Percentiles rank a stretch among this genome's conserved stretches.
phyloP scores from a whole-genome alignment of 1,140 invertebrate species.

The Choristoneura fumiferana region DNA sequence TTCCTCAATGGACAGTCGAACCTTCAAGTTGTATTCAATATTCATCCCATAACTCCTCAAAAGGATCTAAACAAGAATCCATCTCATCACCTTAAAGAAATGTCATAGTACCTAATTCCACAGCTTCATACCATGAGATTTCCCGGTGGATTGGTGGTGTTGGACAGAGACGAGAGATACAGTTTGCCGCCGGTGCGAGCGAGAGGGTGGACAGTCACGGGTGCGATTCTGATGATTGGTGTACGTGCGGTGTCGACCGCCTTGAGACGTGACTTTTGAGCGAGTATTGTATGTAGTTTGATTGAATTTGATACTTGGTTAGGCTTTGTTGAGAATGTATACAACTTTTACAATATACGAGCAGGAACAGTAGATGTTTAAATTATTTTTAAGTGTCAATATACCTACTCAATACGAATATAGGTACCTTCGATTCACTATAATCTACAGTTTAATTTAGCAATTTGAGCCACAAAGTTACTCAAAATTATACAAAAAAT shows the following conservation, averaged over 20 bases:
- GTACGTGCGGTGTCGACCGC: conserved; percentile 70
- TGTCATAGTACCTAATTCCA: conserved; percentile 74
- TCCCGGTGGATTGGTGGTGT: conserved; percentile 60
- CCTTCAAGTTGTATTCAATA: background rate
- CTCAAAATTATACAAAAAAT: too few species aligned
- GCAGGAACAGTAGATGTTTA: too few species aligned
- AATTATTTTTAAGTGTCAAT: too few species aligned
- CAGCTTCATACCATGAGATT: conserved; percentile 66
- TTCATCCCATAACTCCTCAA: conserved; percentile 16
- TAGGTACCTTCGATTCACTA: too few species aligned
- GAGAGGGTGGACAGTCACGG: conserved; percentile 60
- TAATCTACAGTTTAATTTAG: too few species aligned
- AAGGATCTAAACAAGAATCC: conserved; percentile 61
- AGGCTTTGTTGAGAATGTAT: background rate
- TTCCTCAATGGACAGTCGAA: background rate
- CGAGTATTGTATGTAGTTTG: conserved; percentile 29
- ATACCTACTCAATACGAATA: too few species aligned
- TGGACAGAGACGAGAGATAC: conserved; percentile 37
- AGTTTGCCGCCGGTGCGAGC: conserved; percentile 27
- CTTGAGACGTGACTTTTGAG: conserved; percentile 67
- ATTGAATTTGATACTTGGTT: conserved; percentile 50
- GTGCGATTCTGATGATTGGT: conserved; percentile 71
- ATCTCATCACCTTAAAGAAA: conserved; percentile 66
- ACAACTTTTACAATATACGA: too few species aligned
- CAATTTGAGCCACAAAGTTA: too few species aligned